Conservation (phyloP, 2,797 vertebrate species). For the Gallinago stenura region DNA sequence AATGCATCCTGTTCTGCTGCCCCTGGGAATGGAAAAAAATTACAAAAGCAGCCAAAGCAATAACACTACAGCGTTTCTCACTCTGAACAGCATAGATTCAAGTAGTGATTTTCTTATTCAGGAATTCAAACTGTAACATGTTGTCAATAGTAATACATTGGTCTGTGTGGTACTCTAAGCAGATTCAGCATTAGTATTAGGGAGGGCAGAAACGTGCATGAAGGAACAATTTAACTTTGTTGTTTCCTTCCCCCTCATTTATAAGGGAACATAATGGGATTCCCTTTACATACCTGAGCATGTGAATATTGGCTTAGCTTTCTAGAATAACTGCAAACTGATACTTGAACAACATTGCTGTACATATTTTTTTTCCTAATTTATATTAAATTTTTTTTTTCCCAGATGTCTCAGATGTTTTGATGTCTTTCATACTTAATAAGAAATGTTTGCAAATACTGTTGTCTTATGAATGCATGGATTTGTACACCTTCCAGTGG, state of each 20-base stretch:
- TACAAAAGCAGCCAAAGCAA: conserved; percentile 53
- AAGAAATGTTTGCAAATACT: not conserved
- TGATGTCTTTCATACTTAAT: not conserved
- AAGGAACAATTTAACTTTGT: not conserved
- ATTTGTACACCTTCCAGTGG: not conserved
- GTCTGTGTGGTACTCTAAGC: not conserved
- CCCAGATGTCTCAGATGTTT: not conserved
- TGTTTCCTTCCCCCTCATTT: not conserved
- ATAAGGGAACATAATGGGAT: not conserved
- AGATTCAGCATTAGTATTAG: not conserved
- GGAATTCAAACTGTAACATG: conserved; percentile 13
- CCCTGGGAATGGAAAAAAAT: conserved; percentile 37
- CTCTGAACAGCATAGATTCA: conserved; percentile 55
- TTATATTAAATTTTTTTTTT: not conserved
- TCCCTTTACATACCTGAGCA: not conserved
- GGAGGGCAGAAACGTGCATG: not conserved
- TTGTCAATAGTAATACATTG: not conserved
- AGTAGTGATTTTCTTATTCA: conserved; percentile 62
- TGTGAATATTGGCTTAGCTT: not conserved
- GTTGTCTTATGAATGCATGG: not conserved
- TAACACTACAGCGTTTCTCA: conserved; percentile 9
- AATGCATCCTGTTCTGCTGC: conserved; percentile 36
- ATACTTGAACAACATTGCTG: not conserved
- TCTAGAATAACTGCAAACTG: not conserved
- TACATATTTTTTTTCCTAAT: not conserved